phyloP scores from a whole-genome alignment of 2,888 invertebrate species.

The Mythimna pallens region DNA sequence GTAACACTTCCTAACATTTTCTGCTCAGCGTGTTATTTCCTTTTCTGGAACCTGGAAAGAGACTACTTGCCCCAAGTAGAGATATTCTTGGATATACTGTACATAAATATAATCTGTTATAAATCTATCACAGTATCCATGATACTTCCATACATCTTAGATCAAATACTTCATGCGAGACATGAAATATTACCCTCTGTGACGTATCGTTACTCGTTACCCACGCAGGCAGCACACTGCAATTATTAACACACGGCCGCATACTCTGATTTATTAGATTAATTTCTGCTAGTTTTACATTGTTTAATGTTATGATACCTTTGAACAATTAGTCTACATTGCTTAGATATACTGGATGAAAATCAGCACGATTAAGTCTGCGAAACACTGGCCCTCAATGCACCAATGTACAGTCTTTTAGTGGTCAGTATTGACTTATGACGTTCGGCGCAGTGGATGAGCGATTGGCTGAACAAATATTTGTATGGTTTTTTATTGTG shows the following conservation, averaged over 20 bases:
- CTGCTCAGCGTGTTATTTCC: too few species aligned
- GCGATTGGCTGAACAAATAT: too few species aligned
- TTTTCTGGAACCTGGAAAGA: too few species aligned
- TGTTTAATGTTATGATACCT: conserved; percentile 29
- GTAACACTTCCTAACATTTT: too few species aligned
- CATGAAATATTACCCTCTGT: conserved; percentile 38
- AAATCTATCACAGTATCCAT: conserved; percentile 20
- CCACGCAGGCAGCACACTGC: conserved; percentile 34
- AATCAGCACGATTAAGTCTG: not conserved
- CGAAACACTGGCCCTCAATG: too few species aligned
- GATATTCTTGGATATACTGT: too few species aligned
- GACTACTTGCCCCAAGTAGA: too few species aligned
- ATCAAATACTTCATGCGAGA: conserved; percentile 20
- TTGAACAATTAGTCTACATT: conserved; percentile 20
- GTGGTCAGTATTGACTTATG: too few species aligned
- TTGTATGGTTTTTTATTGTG: too few species aligned
- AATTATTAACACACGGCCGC: conserved; percentile 32
- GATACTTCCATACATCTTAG: conserved; percentile 18
- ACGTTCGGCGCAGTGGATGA: too few species aligned
- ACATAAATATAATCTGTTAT: not conserved
- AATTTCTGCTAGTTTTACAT: conserved; percentile 19
- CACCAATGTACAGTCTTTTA: too few species aligned
- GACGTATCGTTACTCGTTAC: conserved; percentile 27
- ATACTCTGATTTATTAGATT: conserved; percentile 46
- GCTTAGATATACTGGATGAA: conserved; percentile 13